Conservation (phyloP, 2,113 vertebrate genomes). For the Pseudorhombus dupliciocellatus region DNA sequence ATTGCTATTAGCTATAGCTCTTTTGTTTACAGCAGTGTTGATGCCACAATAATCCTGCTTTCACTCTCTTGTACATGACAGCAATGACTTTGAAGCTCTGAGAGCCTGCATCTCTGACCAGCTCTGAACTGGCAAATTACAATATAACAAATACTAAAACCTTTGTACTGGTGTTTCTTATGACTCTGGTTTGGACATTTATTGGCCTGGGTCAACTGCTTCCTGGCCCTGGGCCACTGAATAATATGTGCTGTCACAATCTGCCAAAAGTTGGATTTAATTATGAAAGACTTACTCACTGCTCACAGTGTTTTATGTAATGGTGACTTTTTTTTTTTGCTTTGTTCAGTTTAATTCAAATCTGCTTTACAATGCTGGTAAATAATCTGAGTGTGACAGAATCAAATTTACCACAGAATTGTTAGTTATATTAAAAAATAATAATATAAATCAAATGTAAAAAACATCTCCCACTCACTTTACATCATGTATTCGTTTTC, state of each 20-base stretch:
- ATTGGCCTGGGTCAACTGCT: background rate
- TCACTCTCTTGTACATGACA: background rate
- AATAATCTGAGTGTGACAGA: constrained; percentile 20
- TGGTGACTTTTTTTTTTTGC: constrained; percentile 9
- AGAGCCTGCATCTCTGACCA: background rate
- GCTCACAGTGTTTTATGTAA: constrained; percentile 20
- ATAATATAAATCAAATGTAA: background rate
- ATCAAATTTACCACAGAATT: constrained; percentile 9
- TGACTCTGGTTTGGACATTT: constrained; percentile 10
- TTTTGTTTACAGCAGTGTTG: background rate
- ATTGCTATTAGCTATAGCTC: background rate
- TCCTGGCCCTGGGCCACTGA: too few relatives aligned
- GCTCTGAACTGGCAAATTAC: constrained; percentile 4
- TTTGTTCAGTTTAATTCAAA: constrained; percentile 19
- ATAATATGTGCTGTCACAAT: constrained; percentile 10
- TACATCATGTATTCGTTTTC: too few relatives aligned
- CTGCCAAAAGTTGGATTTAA: constrained; percentile 1
- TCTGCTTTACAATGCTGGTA: constrained; percentile 8
- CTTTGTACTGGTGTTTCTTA: background rate
- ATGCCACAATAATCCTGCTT: background rate
- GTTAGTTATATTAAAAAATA: background rate
- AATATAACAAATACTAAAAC: constrained; percentile 13
- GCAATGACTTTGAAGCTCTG: background rate
- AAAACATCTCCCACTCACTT: background rate
- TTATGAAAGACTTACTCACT: constrained; percentile 28